Evolutionary conservation across 1,140 invertebrate genomes (phyloP).

Genomic region (Papilio machaon): DNA sequence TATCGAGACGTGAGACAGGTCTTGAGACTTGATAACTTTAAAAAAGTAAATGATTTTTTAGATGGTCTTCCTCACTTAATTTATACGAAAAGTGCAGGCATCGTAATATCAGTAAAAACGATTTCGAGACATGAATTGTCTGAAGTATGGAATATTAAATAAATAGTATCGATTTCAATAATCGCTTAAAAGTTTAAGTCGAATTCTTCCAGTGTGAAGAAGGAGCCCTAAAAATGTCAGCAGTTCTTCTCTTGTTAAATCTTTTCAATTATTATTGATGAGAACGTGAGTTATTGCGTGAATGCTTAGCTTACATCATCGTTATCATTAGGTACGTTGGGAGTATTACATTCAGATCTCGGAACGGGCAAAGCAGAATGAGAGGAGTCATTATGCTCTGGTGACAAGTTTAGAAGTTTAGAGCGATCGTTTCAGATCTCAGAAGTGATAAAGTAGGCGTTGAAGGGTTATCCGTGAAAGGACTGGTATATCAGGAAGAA

Average conservation of each 20-base stretch:
- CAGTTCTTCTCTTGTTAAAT: constrained; percentile 53
- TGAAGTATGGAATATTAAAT: constrained; percentile 53
- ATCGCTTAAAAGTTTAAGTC: constrained; percentile 53
- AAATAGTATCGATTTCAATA: constrained; percentile 61
- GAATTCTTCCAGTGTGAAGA: constrained; percentile 59
- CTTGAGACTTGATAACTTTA: too few relatives aligned
- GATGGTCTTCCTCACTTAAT: constrained; percentile 43
- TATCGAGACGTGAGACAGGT: too few relatives aligned
- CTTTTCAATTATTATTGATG: constrained; percentile 49
- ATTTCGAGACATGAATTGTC: constrained; percentile 61
- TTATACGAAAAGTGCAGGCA: constrained; percentile 52
- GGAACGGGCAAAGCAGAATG: too few relatives aligned
- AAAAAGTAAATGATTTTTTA: too few relatives aligned
- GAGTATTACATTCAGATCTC: too few relatives aligned
- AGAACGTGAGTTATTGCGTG: constrained; percentile 42
- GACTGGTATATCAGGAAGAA: too few relatives aligned
- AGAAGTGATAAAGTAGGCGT: too few relatives aligned
- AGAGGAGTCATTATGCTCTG: too few relatives aligned
- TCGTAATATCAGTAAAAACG: constrained; percentile 58
- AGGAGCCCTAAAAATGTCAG: constrained; percentile 57
- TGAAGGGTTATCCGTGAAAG: too few relatives aligned
- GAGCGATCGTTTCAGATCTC: too few relatives aligned
- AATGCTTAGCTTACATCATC: constrained; percentile 19
- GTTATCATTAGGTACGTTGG: background rate
- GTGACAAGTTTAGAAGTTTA: too few relatives aligned